Evolutionary conservation across 2,888 invertebrate species (phyloP), one percentile per base, ranked within the genome.

Genomic region (Lycaena phlaeas): DNA sequence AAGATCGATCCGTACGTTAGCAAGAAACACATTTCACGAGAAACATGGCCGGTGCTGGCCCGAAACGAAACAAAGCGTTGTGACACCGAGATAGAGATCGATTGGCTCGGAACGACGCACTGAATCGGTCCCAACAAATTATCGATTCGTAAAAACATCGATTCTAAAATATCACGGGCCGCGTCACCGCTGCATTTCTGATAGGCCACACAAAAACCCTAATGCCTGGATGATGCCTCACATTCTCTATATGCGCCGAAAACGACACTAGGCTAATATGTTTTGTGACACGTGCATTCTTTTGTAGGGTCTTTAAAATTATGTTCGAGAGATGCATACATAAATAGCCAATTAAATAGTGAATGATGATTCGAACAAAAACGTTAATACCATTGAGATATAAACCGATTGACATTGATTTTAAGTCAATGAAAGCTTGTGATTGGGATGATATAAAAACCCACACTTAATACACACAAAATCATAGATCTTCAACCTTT

Each of bases 101-200:
- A 73, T 75, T 68, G 75, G 68, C 68, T 73, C 72, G 72, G 76
- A 73, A 75, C 74, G 77, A 72, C 78, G 77, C 79, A 69, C 79
- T 78, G 65, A 77, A 81, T 76, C 75, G 70, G 66, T 64, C 69
- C 70, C 73, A 77, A 74, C 82, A 84, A 84, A 82, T 84, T 81
- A 84, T 82, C 79, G 79, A 84, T 82, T 82, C 79, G 81, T 81
- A 81, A 82, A 81, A 84, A 82, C 79, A 82, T 81, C 76, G 79
- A 78, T 81, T 77, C 73, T 75, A 75, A 81, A 78, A 76, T 79
- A 79, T 78, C 71, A 69, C 71, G 58, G 68, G 68, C 71, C 72
- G 77, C 68, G 70, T 74, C 74, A 72, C 76, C 71, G 74, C 71
- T 71, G 61, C 60, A 56, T 55, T 54, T 53, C 48, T 54, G 62